These are phyloP conservation scores for Zeus faber DNA, from an alignment of 2,113 vertebrate species.

Conservation along the genomic window DNA sequence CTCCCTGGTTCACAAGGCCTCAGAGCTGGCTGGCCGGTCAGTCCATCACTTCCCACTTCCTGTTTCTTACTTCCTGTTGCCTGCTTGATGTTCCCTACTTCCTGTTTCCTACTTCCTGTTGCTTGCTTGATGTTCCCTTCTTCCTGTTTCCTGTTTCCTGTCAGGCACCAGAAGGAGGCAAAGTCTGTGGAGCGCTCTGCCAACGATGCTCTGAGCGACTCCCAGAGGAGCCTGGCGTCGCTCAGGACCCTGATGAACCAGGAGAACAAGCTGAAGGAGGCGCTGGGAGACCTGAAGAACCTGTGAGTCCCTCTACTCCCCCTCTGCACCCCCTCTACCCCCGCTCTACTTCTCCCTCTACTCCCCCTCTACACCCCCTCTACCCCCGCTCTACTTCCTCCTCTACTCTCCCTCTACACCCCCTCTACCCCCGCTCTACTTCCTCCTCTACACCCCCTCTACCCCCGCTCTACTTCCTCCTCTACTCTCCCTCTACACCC, in stretches of 20 bases:
- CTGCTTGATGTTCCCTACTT: background rate
- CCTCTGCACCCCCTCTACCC: background rate
- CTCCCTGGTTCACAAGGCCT: constrained; percentile 77
- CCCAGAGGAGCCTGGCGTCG: constrained; percentile 66
- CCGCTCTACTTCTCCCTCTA: background rate
- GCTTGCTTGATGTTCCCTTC: too few species aligned
- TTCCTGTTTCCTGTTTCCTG: too few species aligned
- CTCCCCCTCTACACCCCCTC: background rate
- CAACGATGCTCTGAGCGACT: constrained; percentile 51
- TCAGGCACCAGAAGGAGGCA: constrained; percentile 77
- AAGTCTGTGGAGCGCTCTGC: constrained; percentile 55
- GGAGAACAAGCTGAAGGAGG: constrained; percentile 47
- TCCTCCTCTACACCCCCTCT: too few species aligned
- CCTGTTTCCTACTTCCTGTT: too few species aligned
- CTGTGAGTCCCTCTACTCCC: constrained; percentile 68
- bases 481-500: background rate
- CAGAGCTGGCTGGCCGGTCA: constrained; percentile 81
- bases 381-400: background rate
- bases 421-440: too few species aligned
- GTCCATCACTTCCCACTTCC: constrained; percentile 28
- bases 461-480: too few species aligned
- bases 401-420: too few species aligned
- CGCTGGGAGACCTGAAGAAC: constrained; percentile 66
- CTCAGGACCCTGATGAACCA: constrained; percentile 33
- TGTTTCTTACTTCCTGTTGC: background rate